These are phyloP conservation scores for Sarcoramphus papa DNA, from an alignment of 2,797 vertebrate genomes.

Conservation along the genomic window DNA sequence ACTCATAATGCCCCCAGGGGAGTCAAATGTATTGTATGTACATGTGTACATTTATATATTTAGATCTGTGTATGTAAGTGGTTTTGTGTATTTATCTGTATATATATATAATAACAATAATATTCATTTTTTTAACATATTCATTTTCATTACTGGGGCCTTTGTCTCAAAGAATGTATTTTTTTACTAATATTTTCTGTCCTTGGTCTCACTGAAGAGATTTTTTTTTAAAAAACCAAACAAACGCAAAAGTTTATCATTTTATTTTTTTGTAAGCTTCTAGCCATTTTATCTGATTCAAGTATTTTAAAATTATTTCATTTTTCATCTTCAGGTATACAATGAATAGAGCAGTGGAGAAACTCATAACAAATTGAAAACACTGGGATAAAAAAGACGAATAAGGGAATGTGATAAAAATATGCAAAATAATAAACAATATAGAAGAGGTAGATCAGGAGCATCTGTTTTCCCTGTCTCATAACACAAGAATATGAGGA, in stretches of 20 bases:
- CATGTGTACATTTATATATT: not conserved
- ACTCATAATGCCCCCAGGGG: not conserved
- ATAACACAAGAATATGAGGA: not conserved
- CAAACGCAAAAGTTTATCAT: not conserved
- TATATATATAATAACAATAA: not conserved
- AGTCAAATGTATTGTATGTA: not conserved
- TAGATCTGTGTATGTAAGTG: not conserved
- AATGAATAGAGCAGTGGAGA: constrained; percentile 23
- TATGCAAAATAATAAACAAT: constrained; percentile 27
- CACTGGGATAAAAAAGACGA: not conserved
- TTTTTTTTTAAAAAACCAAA: rapidly evolving
- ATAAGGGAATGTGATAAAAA: constrained; percentile 29
- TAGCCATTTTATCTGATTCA: constrained; percentile 33
- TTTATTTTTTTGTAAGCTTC: not conserved
- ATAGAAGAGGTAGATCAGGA: constrained; percentile 19
- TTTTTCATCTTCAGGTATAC: not conserved
- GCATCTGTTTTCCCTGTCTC: constrained; percentile 14
- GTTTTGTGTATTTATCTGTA: not conserved
- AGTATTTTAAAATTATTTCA: constrained; percentile 7
- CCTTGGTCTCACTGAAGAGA: not conserved
- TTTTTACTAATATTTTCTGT: not conserved
- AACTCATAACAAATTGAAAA: constrained; percentile 52
- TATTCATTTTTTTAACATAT: not conserved
- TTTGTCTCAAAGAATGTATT: not conserved
- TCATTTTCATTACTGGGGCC: not conserved